These are phyloP conservation scores for Conopomorpha cramerella DNA, from an alignment of 1,140 invertebrate species.

Conservation along the genomic window DNA sequence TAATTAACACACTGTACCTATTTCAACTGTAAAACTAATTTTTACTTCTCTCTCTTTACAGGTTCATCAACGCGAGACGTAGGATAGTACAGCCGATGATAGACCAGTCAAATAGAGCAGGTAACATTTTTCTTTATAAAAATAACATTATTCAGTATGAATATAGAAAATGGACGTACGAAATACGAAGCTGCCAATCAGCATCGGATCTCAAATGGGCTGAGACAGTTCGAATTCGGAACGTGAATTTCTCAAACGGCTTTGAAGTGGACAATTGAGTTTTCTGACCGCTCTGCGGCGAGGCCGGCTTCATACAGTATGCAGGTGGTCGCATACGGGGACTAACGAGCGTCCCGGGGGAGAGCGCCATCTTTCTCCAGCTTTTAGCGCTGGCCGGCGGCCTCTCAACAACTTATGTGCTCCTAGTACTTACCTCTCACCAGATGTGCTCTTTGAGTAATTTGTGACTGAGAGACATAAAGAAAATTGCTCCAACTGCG, in stretches of 20 bases:
- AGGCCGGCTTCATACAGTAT: conserved; percentile 33
- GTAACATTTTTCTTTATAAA: conserved; percentile 69
- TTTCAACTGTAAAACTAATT: no score
- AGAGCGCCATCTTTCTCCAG: conserved; percentile 10
- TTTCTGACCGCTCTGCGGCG: conserved; percentile 28
- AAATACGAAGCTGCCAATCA: conserved; percentile 8
- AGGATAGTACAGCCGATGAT: conserved; percentile 98
- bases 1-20: no score
- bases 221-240: conserved; percentile 12
- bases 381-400: conserved; percentile 24
- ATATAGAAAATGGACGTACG: conserved; percentile 1
- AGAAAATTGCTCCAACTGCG: no score
- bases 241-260: conserved; percentile 16
- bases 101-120: conserved; percentile 97
- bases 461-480: no score
- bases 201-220: conserved; percentile 10
- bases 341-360: conserved; percentile 19
- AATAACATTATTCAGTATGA: conserved; percentile 1
- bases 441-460: conserved; percentile 17
- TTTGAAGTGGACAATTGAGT: conserved; percentile 51
- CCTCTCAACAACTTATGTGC: conserved; percentile 13
- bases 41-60: conserved; percentile 65
- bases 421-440: conserved; percentile 12
- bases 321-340: conserved; percentile 19
- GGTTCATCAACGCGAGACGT: conserved; percentile 98